These are phyloP conservation scores for Oligia fasciuncula DNA, from an alignment of 2,888 invertebrate species.

Conservation along the genomic window DNA sequence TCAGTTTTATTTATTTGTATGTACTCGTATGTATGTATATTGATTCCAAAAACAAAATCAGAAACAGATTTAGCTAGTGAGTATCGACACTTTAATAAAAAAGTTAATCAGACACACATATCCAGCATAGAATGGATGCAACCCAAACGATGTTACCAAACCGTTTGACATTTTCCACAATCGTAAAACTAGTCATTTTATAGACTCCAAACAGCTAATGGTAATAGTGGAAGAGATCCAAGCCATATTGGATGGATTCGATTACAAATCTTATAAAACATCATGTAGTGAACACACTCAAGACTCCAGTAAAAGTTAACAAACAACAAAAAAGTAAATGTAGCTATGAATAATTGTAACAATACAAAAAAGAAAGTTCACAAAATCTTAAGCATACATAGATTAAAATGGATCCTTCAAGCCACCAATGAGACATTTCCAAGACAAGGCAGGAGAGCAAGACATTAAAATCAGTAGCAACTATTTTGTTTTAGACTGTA, in stretches of 20 bases:
- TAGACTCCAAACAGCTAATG: neutral
- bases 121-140: neutral
- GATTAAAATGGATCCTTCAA: neutral
- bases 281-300: neutral
- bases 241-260: neutral
- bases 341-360: neutral
- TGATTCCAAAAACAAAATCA: neutral
- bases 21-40: no score
- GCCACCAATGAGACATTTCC: neutral
- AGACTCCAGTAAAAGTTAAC: neutral
- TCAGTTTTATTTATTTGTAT: no score
- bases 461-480: neutral
- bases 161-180: slow-evolving; percentile 33
- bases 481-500: neutral
- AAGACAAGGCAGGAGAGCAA: neutral
- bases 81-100: neutral
- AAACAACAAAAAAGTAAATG: neutral
- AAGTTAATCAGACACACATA: neutral
- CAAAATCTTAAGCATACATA: neutral
- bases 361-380: neutral
- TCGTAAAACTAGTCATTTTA: slow-evolving; percentile 37
- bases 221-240: neutral
- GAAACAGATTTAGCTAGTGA: no score
- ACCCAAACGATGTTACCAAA: slow-evolving; percentile 16
- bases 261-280: slow-evolving; percentile 21